Evolutionary conservation across 2,797 vertebrate species (phyloP), one percentile per base, ranked within the genome.

Genomic region (Taenioides sp.): DNA sequence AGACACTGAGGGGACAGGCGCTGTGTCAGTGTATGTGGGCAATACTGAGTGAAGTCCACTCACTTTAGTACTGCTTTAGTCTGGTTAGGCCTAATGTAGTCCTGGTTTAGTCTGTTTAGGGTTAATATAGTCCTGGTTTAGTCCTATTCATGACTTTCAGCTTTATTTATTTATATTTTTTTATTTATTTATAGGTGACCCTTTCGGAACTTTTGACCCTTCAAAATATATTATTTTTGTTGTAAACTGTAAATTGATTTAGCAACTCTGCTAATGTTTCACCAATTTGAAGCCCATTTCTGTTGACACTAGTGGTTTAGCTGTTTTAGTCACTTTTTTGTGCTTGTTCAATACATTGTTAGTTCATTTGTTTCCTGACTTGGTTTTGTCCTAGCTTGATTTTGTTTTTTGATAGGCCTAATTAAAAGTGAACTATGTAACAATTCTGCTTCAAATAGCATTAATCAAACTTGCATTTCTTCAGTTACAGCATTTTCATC

Each of bases 1-100:
- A 27, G 91, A 92, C 7, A 84, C 92, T 93, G 79, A 72, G 72
- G 61, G 76, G 22, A 74, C 37, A 67, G 9, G 22, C 22, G 5
- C 22, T 22, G 54, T 10, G 54, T 22, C n/a, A 55, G 20, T 54
- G 49, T 52, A 7, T 6, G 47, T 14, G 18, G 49, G 18, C 18
- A 52, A 52, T 18, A 18, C 50, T 54, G 18, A 54, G 20, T 37
- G 1, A 37, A 37, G 9, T 37, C 34, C 34, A 10, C 9, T 37
- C 9, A 37, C 20, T 50, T 17, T 20, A 50, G 52, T 55, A n/a
- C 54, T 23, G 54, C 7, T 34, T 34, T 31, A n/a, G 52, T 22
- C 52, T n/a, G 52, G 7, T 54, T n/a, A 54, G 52, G n/a, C 52
- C 52, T 54, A 54, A 55, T 22, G n/a, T 22, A 55, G 20, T 55